These are phyloP conservation scores for silkworm (Bombyx mori) DNA, from an alignment of 1,140 invertebrate species.

Conservation along the genomic window DNA sequence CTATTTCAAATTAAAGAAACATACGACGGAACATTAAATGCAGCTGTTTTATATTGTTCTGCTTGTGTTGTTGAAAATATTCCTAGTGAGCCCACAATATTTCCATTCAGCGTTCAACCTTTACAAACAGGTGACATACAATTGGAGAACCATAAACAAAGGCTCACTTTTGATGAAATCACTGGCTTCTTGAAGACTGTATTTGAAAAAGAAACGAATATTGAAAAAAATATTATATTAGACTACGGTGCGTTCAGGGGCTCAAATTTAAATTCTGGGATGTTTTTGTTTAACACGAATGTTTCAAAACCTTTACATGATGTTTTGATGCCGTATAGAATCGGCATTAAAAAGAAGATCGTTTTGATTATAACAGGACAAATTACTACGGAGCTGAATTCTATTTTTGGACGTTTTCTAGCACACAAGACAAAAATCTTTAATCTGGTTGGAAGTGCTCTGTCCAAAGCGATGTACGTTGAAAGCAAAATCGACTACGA, in stretches of 20 bases:
- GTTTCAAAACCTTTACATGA: constrained; percentile 37
- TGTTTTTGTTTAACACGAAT: constrained; percentile 53
- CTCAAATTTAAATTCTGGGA: constrained; percentile 38
- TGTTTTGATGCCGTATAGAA: constrained; percentile 33
- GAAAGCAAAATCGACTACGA: constrained; percentile 82
- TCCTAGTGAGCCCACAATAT: constrained; percentile 24
- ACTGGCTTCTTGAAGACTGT: constrained; percentile 78
- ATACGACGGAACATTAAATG: constrained; percentile 39
- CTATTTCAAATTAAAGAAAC: constrained; percentile 73
- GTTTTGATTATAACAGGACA: constrained; percentile 82
- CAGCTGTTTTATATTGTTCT: constrained; percentile 77
- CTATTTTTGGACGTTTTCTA: constrained; percentile 78
- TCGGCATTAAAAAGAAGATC: constrained; percentile 64
- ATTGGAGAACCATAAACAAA: constrained; percentile 80
- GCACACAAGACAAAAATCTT: constrained; percentile 80
- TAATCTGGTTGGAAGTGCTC: constrained; percentile 70
- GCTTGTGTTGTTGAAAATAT: constrained; percentile 63
- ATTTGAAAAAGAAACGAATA: constrained; percentile 38
- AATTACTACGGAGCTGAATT: constrained; percentile 79
- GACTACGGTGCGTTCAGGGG: constrained; percentile 51
- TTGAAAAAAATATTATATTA: constrained; percentile 28
- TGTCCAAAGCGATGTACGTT: constrained; percentile 77
- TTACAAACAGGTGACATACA: constrained; percentile 78
- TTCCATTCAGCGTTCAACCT: constrained; percentile 74
- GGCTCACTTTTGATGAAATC: constrained; percentile 79